A percentile compares a stretch with the other conserved stretches of the same genome.
phyloP scores from a whole-genome alignment of 1,140 invertebrate species.

The Diuraphis noxia region DNA sequence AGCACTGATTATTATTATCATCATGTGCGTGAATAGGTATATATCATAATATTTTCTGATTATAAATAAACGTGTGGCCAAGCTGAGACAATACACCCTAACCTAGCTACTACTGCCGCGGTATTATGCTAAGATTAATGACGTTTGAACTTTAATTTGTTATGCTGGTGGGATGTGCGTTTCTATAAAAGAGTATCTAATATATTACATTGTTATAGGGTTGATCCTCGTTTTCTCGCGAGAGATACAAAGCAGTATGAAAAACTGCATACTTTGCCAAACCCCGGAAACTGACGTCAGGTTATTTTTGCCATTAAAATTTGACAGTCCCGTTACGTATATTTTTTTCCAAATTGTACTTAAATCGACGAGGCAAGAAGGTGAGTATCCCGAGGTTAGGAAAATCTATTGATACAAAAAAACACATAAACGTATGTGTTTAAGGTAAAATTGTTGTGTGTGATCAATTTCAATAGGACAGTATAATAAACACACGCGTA shows the following conservation, averaged over 20 bases:
- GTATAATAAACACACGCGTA: neutral
- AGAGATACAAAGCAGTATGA: neutral
- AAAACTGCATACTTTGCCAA: slow-evolving; percentile 1
- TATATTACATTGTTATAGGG: slow-evolving; percentile 3
- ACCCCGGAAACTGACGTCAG: neutral
- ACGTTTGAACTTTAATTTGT: slow-evolving; percentile 8
- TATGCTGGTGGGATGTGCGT: neutral
- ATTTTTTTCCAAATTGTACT: neutral
- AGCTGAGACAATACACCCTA: neutral
- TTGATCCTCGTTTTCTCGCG: neutral
- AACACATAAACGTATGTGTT: neutral
- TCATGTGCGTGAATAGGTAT: neutral
- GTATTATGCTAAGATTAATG: neutral
- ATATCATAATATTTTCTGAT: neutral
- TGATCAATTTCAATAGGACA: neutral
- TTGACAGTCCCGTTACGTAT: neutral
- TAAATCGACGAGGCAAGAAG: neutral
- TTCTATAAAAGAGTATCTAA: neutral
- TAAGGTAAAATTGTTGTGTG: too few species aligned
- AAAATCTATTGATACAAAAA: neutral
- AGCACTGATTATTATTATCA: neutral
- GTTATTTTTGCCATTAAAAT: neutral
- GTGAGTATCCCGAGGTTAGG: neutral
- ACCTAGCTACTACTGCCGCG: neutral
- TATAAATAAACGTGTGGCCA: neutral